These are phyloP conservation scores for Oceanodroma leucorhoa DNA, from an alignment of 2,797 vertebrate genomes.

Conservation along the genomic window DNA sequence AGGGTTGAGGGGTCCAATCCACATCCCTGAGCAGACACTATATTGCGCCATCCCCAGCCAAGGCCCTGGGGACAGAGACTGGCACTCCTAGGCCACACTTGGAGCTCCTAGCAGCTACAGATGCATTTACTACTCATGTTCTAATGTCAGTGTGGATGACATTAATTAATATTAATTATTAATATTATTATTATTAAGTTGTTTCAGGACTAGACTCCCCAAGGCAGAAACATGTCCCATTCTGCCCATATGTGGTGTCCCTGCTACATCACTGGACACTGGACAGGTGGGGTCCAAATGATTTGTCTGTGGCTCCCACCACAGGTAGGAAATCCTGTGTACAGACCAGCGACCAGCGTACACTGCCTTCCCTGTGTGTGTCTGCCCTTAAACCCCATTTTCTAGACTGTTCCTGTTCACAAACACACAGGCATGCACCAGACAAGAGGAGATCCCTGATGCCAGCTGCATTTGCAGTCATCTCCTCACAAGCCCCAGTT, in stretches of 20 bases:
- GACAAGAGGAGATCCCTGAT: not conserved
- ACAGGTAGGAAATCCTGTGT: not conserved
- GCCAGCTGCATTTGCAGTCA: not conserved
- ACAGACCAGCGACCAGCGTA: rapidly evolving
- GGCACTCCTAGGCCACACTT: not conserved
- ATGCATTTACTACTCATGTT: not conserved
- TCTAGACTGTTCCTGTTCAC: not conserved
- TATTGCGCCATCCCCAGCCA: not conserved
- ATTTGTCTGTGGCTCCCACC: not conserved
- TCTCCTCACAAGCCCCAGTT: not conserved
- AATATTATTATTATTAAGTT: not conserved
- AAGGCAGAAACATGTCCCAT: not conserved
- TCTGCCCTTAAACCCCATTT: not conserved
- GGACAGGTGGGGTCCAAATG: not conserved
- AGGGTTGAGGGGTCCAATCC: rapidly evolving
- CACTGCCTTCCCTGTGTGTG: not conserved
- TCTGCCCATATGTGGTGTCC: not conserved
- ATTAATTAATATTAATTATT: not conserved
- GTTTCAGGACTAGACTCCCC: not conserved
- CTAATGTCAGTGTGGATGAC: not conserved
- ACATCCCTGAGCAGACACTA: not conserved
- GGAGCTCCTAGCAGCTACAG: not conserved
- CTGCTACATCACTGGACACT: not conserved
- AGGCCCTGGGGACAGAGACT: not conserved
- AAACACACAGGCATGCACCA: not conserved